phyloP scores from a whole-genome alignment of 2,888 invertebrate genomes.

The Poecilobothrus nobilitatus region DNA sequence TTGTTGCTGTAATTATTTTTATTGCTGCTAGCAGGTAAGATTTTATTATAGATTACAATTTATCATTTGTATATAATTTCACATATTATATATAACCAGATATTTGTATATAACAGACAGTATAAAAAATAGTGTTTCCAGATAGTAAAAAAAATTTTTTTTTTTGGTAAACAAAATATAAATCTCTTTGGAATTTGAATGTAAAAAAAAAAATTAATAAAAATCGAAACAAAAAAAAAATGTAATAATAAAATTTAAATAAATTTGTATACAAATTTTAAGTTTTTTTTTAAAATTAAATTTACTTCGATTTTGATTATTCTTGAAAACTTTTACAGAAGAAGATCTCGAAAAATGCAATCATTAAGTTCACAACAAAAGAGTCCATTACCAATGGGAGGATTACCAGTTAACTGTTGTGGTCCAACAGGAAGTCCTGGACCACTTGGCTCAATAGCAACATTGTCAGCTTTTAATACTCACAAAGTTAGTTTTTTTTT shows the following conservation, averaged over 20 bases:
- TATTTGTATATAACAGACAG: too few relatives aligned
- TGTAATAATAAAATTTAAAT: too few relatives aligned
- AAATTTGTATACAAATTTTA: too few relatives aligned
- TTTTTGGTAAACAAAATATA: too few relatives aligned
- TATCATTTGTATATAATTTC: not conserved
- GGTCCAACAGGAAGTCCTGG: conserved; percentile 73
- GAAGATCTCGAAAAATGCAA: conserved; percentile 70
- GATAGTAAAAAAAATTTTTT: too few relatives aligned
- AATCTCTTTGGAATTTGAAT: too few relatives aligned
- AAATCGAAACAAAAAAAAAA: too few relatives aligned
- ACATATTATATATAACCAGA: too few relatives aligned
- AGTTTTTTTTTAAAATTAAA: too few relatives aligned
- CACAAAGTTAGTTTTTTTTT: conserved; percentile 54
- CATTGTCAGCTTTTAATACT: conserved; percentile 74
- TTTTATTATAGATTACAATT: not conserved
- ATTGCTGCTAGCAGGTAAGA: conserved; percentile 65
- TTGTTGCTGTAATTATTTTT: conserved; percentile 82
- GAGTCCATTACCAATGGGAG: conserved; percentile 58
- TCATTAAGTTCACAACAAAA: conserved; percentile 57
- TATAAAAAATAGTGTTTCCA: too few relatives aligned
- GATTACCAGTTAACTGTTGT: conserved; percentile 72
- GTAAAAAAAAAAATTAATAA: too few relatives aligned
- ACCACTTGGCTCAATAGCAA: conserved; percentile 72
- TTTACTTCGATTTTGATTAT: too few relatives aligned
- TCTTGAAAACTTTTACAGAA: conserved; percentile 43